These are phyloP conservation scores for Myiotriccus ornatus DNA, from an alignment of 2,797 vertebrate species.

Conservation along the genomic window DNA sequence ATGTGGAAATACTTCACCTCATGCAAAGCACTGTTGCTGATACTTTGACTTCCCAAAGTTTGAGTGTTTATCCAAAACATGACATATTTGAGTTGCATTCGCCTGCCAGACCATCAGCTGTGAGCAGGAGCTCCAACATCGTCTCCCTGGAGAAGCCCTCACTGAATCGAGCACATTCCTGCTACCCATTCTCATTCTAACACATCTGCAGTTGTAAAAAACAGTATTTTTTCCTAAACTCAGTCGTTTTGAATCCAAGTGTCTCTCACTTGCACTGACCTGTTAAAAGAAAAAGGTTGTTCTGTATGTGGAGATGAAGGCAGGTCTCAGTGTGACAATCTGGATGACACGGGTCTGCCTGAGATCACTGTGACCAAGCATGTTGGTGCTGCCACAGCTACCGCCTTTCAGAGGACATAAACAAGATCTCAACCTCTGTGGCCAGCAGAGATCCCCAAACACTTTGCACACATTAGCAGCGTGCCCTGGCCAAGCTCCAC, in stretches of 20 bases:
- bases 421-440: neutral
- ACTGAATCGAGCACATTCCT: neutral
- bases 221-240: neutral
- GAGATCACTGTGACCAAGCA: neutral
- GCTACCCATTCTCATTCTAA: neutral
- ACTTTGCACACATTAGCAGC: neutral
- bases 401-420: neutral
- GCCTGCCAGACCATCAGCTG: neutral
- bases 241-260: neutral
- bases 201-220: neutral
- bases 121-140: neutral
- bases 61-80: neutral
- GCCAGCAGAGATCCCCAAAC: neutral
- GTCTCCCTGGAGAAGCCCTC: neutral
- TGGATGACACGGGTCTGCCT: neutral
- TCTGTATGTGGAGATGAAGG: neutral
- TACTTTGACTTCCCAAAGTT: neutral
- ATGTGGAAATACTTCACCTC: neutral
- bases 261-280: neutral
- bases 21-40: neutral
- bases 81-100: neutral
- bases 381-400: neutral
- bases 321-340: neutral
- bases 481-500: neutral
- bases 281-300: neutral